Conservation (phyloP, 1,140 invertebrate genomes). For the Monomorium pharaonis region DNA sequence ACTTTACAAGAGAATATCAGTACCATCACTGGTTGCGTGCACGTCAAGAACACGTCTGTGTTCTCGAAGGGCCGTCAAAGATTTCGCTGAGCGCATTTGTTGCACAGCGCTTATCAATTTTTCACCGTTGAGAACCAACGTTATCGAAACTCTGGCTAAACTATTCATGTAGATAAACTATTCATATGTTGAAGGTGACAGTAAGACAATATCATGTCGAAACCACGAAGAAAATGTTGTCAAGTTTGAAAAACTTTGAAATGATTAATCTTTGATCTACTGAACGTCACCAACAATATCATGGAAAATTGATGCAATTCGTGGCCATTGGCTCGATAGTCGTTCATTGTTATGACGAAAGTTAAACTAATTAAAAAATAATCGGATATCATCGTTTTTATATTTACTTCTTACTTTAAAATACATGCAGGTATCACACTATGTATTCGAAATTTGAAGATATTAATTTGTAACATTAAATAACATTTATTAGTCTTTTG, state of each 20-base stretch:
- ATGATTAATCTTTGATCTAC: constrained; percentile 2
- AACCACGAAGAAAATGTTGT: background rate
- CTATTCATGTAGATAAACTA: background rate
- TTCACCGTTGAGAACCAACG: constrained; percentile 7
- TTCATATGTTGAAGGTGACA: constrained; percentile 13
- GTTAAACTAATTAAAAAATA: background rate
- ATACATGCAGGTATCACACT: background rate
- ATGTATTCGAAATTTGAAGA: background rate
- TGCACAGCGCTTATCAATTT: constrained; percentile 30
- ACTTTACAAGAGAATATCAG: constrained; percentile 29
- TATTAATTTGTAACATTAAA: background rate
- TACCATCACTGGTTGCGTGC: constrained; percentile 14
- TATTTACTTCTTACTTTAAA: background rate
- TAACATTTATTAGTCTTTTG: background rate
- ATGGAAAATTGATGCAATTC: background rate
- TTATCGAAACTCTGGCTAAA: background rate
- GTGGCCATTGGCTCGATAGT: background rate
- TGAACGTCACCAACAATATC: background rate
- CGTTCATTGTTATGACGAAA: background rate
- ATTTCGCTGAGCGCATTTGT: constrained; percentile 6
- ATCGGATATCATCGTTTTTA: background rate
- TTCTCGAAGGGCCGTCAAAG: constrained; percentile 1
- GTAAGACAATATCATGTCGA: background rate
- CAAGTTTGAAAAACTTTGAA: background rate
- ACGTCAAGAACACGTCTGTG: background rate